These are phyloP conservation scores for Orussus abietinus DNA, from an alignment of 1,140 invertebrate genomes.

Conservation along the genomic window DNA sequence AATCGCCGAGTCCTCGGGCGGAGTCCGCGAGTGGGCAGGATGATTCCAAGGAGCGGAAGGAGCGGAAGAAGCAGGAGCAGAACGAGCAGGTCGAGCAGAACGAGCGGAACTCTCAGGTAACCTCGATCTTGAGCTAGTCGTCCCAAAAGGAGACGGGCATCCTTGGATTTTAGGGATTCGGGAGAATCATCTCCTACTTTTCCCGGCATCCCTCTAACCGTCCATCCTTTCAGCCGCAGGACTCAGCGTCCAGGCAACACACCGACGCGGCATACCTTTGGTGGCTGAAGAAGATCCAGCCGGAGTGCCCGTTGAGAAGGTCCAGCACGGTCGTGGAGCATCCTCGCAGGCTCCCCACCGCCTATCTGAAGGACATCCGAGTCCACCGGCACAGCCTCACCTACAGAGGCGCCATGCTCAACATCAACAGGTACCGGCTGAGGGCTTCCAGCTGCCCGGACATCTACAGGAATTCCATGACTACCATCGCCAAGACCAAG, in stretches of 20 bases:
- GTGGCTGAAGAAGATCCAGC: slow-evolving; percentile 54
- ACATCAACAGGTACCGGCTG: slow-evolving; percentile 75
- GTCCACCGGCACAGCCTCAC: slow-evolving; percentile 74
- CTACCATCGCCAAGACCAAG: slow-evolving; percentile 77
- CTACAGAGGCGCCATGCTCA: slow-evolving; percentile 81
- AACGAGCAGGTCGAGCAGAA: slow-evolving; percentile 22
- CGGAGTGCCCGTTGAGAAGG: slow-evolving; percentile 42
- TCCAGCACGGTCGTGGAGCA: slow-evolving; percentile 46
- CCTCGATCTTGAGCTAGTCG: too few relatives aligned
- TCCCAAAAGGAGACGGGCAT: too few relatives aligned
- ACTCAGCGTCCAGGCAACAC: too few relatives aligned
- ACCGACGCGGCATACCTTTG: slow-evolving; percentile 56
- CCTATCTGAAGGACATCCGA: slow-evolving; percentile 66
- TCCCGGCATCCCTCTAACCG: too few relatives aligned
- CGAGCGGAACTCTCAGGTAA: too few relatives aligned
- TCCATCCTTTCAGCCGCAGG: too few relatives aligned
- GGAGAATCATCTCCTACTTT: too few relatives aligned
- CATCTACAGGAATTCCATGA: slow-evolving; percentile 83
- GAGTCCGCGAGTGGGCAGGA: slow-evolving; percentile 12
- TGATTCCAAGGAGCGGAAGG: slow-evolving; percentile 19
- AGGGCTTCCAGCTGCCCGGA: slow-evolving; percentile 83
- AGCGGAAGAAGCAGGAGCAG: slow-evolving; percentile 14
- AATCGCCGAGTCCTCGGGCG: slow-evolving; percentile 22
- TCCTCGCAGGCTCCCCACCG: slow-evolving; percentile 54
- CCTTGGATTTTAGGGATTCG: too few relatives aligned